Percentiles rank a stretch among this genome's conserved stretches.
These are phyloP conservation scores for Brachionus rotundiformis DNA, from an alignment of 1,140 invertebrate species.

Conservation along the genomic window DNA sequence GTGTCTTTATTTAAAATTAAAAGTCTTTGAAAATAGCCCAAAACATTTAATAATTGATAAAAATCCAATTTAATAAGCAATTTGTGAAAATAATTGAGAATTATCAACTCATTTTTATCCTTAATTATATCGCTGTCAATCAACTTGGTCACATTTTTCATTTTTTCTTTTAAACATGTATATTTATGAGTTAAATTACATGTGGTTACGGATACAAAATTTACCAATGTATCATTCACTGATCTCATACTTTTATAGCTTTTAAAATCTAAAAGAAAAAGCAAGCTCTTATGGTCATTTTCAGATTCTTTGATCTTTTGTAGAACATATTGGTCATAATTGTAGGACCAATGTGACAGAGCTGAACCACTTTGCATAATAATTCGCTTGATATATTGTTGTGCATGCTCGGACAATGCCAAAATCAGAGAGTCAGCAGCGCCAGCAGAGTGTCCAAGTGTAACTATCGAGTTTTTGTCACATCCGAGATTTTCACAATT, in stretches of 20 bases:
- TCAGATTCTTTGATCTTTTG: background rate
- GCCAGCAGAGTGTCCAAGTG: conserved; percentile 59
- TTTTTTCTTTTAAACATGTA: background rate
- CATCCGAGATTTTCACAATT: conserved; percentile 60
- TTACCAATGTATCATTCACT: conserved; percentile 19
- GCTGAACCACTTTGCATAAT: conserved; percentile 49
- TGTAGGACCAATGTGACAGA: conserved; percentile 28
- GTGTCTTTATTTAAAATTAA: background rate
- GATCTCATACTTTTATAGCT: background rate
- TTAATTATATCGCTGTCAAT: background rate
- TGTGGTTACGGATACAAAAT: conserved; percentile 37
- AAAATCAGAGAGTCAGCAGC: conserved; percentile 49
- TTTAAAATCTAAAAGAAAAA: background rate
- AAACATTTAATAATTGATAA: background rate
- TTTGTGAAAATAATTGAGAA: background rate
- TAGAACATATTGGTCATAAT: conserved; percentile 3
- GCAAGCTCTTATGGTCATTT: background rate
- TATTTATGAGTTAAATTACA: conserved; percentile 1
- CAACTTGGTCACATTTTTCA: background rate
- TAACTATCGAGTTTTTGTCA: conserved; percentile 56
- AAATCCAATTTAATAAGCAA: background rate
- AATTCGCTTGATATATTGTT: conserved; percentile 18
- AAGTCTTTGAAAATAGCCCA: conserved; percentile 19
- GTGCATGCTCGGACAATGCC: background rate
- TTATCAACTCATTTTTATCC: background rate